Percentiles rank a stretch among this genome's conserved stretches.
phyloP scores from a whole-genome alignment of 2,888 invertebrate genomes.

The Aquatica leii region DNA sequence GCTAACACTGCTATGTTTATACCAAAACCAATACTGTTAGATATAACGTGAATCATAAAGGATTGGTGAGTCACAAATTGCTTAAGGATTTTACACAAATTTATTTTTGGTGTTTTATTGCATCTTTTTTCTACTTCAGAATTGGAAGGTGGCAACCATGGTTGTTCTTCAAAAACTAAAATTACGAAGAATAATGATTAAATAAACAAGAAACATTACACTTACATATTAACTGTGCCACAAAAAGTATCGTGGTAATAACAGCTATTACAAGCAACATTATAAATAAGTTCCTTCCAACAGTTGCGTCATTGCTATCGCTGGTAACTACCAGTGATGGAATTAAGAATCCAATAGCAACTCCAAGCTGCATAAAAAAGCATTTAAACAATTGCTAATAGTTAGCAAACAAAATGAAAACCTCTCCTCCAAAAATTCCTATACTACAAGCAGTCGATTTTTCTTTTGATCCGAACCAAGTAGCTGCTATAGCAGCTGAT shows the following conservation, averaged over 20 bases:
- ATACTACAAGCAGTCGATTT: slow-evolving; percentile 2
- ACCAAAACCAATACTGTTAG: not conserved
- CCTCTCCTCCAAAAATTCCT: slow-evolving; percentile 3
- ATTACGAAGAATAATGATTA: no score
- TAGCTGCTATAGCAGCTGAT: not conserved
- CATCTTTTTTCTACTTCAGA: not conserved
- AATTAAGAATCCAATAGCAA: slow-evolving; percentile 74
- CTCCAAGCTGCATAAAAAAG: slow-evolving; percentile 69
- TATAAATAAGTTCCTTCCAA: slow-evolving; percentile 58
- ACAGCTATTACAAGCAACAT: slow-evolving; percentile 68
- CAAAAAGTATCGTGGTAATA: slow-evolving; percentile 61
- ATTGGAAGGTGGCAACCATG: not conserved
- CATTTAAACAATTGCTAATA: no score
- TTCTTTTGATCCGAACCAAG: slow-evolving; percentile 4
- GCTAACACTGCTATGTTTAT: not conserved
- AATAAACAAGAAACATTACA: not conserved
- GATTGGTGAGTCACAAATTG: not conserved
- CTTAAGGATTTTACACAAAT: not conserved
- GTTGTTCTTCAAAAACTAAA: slow-evolving; percentile 14
- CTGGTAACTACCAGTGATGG: slow-evolving; percentile 67
- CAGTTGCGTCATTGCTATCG: slow-evolving; percentile 47
- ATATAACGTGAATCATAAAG: not conserved
- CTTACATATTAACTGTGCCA: slow-evolving; percentile 35
- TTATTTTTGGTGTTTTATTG: not conserved
- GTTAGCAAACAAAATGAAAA: not conserved